A percentile compares a stretch with the other conserved stretches of the same genome.
phyloP scores from a whole-genome alignment of 2,113 vertebrate species.

The Xenopus borealis region DNA sequence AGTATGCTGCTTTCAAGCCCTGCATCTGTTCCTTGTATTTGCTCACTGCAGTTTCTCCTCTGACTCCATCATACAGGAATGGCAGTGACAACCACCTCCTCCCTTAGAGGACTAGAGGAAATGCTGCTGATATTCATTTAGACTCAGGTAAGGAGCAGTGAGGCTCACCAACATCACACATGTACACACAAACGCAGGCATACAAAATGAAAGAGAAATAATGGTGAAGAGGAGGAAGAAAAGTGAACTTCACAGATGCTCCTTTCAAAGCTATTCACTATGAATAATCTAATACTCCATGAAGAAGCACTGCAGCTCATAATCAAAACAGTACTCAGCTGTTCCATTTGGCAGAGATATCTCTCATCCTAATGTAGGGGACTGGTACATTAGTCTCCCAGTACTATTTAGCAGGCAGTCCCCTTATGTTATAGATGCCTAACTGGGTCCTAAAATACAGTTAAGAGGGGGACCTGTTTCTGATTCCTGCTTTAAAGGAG shows the following conservation, averaged over 20 bases:
- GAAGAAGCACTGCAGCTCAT: too few species aligned
- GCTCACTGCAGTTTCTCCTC: constrained; percentile 55
- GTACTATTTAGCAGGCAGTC: too few species aligned
- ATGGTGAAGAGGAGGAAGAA: background rate
- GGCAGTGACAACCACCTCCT: constrained; percentile 49
- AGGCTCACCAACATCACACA: constrained; percentile 58
- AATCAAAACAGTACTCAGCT: too few species aligned
- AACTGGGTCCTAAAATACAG: too few species aligned
- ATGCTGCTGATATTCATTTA: background rate
- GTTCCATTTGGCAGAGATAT: too few species aligned
- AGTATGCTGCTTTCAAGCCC: constrained; percentile 38
- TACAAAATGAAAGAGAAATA: background rate
- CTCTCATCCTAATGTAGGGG: too few species aligned
- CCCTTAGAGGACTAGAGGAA: constrained; percentile 14
- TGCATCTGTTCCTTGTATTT: constrained; percentile 49
- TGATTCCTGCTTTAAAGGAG: too few species aligned
- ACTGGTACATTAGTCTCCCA: too few species aligned
- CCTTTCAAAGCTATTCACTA: constrained; percentile 40
- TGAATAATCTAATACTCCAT: constrained; percentile 66
- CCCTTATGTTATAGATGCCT: too few species aligned
- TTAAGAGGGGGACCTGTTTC: too few species aligned
- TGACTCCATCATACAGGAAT: constrained; percentile 64
- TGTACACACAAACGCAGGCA: constrained; percentile 49
- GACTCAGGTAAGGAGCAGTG: constrained; percentile 38
- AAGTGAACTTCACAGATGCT: constrained; percentile 21